Percentiles rank a stretch among this genome's conserved stretches.
Conservation (phyloP, 2,797 vertebrate genomes). For the Hybognathus amarus region DNA sequence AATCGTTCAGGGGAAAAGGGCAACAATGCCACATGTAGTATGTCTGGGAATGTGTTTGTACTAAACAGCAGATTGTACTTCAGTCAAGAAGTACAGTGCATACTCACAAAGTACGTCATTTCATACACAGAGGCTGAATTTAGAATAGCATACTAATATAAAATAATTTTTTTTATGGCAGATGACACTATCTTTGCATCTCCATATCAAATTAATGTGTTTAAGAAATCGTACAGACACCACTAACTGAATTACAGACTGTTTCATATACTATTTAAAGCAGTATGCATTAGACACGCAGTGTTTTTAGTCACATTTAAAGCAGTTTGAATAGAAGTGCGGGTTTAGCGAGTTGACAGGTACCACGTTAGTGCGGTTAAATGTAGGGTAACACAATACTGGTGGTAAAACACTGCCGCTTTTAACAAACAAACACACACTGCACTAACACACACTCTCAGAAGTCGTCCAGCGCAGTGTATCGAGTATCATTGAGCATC, state of each 20-base stretch:
- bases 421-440: neutral
- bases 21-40: too few relatives aligned
- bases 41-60: too few relatives aligned
- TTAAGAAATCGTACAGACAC: too few relatives aligned
- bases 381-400: neutral
- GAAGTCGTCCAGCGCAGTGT: neutral
- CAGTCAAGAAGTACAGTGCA: too few relatives aligned
- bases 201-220: too few relatives aligned
- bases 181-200: too few relatives aligned
- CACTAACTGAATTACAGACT: neutral
- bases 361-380: neutral
- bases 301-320: neutral
- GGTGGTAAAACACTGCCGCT: neutral
- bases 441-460: neutral
- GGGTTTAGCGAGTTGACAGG: neutral
- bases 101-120: too few relatives aligned
- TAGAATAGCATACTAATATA: too few relatives aligned
- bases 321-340: neutral
- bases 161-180: too few relatives aligned
- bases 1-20: neutral
- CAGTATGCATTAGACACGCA: neutral
- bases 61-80: too few relatives aligned
- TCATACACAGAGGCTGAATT: too few relatives aligned
- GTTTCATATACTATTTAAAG: neutral
- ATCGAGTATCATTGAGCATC: neutral